phyloP scores from a whole-genome alignment of 2,888 invertebrate genomes.

The Lithophane semibrunnea region DNA sequence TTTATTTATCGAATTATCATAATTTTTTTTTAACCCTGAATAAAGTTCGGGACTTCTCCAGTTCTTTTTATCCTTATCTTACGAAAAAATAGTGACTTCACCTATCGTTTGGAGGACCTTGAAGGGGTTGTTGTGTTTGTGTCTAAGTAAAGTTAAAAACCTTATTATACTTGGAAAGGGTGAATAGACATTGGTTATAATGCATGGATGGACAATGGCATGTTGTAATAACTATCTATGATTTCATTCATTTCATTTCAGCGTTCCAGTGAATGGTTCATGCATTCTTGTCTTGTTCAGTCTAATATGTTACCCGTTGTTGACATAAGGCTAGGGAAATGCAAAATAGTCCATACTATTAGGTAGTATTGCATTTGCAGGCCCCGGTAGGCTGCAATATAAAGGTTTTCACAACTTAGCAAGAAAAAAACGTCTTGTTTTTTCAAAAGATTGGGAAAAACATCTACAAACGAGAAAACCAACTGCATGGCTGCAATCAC shows the following conservation, averaged over 20 bases:
- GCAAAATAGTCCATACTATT: neutral
- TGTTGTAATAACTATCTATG: neutral
- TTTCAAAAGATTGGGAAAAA: constrained; percentile 15
- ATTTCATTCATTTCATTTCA: constrained; percentile 1
- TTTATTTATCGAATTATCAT: neutral
- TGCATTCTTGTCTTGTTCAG: neutral
- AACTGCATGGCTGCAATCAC: constrained; percentile 5
- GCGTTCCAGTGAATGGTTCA: neutral
- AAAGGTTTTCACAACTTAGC: constrained; percentile 5
- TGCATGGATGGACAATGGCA: neutral
- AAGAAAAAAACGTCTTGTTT: neutral
- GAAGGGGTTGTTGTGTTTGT: neutral
- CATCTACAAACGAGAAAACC: constrained; percentile 9
- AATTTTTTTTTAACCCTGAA: neutral
- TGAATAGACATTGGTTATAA: neutral
- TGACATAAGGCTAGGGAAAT: neutral
- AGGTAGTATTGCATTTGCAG: neutral
- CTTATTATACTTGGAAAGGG: neutral
- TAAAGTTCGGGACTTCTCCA: neutral
- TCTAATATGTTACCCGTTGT: neutral
- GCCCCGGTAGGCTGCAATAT: constrained; percentile 6
- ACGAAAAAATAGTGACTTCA: neutral
- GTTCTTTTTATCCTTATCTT: neutral
- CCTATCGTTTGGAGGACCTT: neutral
- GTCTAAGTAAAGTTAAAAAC: neutral